Conservation (phyloP, 92 coral and sea anemone genomes). For the Epizoanthus fatuus region DNA sequence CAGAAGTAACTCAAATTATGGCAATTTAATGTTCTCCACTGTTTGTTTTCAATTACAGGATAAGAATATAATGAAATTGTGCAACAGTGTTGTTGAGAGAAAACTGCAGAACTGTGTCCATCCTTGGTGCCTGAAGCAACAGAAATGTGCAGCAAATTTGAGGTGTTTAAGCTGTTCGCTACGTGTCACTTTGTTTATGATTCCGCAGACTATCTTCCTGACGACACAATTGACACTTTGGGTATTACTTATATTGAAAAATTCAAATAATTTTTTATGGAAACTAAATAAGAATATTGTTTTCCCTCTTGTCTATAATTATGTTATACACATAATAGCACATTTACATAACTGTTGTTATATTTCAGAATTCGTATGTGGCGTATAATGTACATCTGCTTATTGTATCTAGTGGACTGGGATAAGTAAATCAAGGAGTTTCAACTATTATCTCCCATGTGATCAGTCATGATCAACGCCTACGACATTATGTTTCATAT, state of each 20-base stretch:
- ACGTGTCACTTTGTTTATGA: conserved; percentile 52
- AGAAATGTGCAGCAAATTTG: conserved; percentile 42
- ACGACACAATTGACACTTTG: conserved; percentile 40
- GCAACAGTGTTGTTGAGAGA: conserved; percentile 30
- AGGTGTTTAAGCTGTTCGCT: conserved; percentile 39
- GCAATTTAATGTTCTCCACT: neutral
- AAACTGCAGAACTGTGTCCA: conserved; percentile 49
- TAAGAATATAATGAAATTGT: conserved; percentile 38
- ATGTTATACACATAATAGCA: too few relatives aligned
- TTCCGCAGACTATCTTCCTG: conserved; percentile 32
- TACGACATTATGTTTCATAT: too few relatives aligned
- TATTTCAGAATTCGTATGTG: too few relatives aligned
- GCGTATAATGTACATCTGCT: too few relatives aligned
- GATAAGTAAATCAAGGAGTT: too few relatives aligned
- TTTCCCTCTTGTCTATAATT: too few relatives aligned
- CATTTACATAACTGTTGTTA: too few relatives aligned
- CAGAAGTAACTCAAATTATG: neutral
- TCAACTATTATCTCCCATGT: too few relatives aligned
- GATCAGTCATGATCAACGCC: too few relatives aligned
- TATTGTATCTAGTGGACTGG: too few relatives aligned
- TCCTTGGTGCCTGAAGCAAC: conserved; percentile 39
- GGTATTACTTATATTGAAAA: neutral
- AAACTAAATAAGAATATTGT: too few relatives aligned
- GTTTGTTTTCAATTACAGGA: conserved; percentile 16
- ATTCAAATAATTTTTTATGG: too few relatives aligned